These are phyloP conservation scores for Xanthia togata DNA, from an alignment of 2,888 invertebrate genomes.

Conservation along the genomic window DNA sequence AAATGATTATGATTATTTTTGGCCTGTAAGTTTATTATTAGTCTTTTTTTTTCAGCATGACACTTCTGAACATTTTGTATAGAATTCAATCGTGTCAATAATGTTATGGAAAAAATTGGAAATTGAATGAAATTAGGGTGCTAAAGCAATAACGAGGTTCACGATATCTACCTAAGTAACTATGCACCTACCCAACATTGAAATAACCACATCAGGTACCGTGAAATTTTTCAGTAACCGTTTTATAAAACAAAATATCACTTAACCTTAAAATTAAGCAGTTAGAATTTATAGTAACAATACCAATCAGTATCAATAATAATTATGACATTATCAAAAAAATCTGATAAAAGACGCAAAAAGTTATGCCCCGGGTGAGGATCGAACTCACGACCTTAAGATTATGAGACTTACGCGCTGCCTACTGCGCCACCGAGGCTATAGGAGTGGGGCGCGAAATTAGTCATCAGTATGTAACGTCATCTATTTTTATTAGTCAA, in stretches of 20 bases:
- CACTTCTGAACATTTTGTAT: neutral
- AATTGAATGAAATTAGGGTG: no score
- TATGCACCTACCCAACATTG: no score
- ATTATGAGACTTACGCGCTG: conserved; percentile 97
- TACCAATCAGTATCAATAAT: neutral
- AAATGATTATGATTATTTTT: no score
- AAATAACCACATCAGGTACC: neutral
- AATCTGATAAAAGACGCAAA: conserved; percentile 18
- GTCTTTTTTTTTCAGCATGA: neutral
- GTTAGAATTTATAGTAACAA: no score
- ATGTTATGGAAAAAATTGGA: no score
- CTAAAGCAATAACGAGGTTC: no score
- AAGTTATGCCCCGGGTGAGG: conserved; percentile 66
- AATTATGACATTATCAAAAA: neutral
- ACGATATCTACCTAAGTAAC: no score
- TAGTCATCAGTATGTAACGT: neutral
- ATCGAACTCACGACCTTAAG: conserved; percentile 93
- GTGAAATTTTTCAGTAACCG: neutral
- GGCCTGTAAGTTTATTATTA: no score
- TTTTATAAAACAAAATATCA: neutral
- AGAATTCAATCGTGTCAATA: no score
- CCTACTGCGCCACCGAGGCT: conserved; percentile 96
- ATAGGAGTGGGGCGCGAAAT: conserved; percentile 24
- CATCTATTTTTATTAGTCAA: conserved; percentile 16
- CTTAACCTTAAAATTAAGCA: neutral